Conservation (phyloP, 2,888 invertebrate species). For the Dynastes grantii region DNA sequence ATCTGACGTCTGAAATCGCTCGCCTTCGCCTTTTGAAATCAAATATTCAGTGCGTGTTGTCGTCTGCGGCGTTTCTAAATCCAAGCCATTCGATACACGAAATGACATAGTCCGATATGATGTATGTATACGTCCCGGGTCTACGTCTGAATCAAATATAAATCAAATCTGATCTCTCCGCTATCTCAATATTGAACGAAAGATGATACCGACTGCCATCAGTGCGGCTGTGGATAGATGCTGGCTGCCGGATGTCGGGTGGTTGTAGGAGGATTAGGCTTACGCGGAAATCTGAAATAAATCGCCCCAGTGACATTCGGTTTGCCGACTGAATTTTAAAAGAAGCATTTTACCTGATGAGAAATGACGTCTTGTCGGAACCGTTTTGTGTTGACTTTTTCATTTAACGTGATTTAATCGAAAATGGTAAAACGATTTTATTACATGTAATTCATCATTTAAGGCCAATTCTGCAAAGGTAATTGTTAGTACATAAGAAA, state of each 20-base stretch:
- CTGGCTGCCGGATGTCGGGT: conserved; percentile 19
- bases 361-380: neutral
- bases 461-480: too few species aligned
- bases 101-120: conserved; percentile 38
- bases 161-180: conserved; percentile 37
- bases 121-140: conserved; percentile 30
- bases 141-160: conserved; percentile 40
- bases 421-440: too few species aligned
- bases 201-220: conserved; percentile 14
- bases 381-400: neutral
- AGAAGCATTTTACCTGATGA: conserved; percentile 17
- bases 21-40: conserved; percentile 11
- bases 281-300: conserved; percentile 42
- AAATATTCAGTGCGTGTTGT: conserved; percentile 31
- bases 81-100: conserved; percentile 37
- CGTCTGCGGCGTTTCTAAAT: conserved; percentile 23
- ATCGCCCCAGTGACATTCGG: conserved; percentile 40
- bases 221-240: conserved; percentile 11
- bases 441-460: too few species aligned
- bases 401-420: neutral
- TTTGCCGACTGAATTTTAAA: conserved; percentile 41
- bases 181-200: conserved; percentile 46
- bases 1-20: neutral
- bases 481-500: too few species aligned
- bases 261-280: conserved; percentile 34